Conservation (phyloP, 2,797 vertebrate genomes). For the Molossus alvarezi region DNA sequence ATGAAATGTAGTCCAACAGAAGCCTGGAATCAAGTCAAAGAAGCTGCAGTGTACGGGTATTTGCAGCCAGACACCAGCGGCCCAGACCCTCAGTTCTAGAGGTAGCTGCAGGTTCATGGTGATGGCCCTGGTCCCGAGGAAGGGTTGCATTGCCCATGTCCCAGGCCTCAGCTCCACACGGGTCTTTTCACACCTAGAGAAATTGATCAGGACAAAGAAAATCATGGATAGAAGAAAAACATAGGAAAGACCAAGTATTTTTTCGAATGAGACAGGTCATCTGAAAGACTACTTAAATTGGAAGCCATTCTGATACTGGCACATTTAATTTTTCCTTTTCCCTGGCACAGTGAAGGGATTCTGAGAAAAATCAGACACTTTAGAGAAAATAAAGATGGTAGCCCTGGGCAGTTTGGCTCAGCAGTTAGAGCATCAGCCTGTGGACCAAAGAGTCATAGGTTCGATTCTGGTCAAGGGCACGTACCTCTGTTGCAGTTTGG, state of each 20-base stretch:
- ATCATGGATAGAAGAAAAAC: neutral
- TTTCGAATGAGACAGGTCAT: neutral
- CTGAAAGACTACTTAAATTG: neutral
- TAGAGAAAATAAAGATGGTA: neutral
- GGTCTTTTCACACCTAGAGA: neutral
- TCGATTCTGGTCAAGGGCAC: too few relatives aligned
- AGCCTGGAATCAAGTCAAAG: neutral
- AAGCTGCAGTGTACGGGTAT: rapidly evolving
- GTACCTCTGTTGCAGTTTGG: too few relatives aligned
- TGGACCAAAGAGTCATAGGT: too few relatives aligned
- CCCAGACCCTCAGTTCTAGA: neutral
- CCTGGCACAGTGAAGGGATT: neutral
- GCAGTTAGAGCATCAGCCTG: too few relatives aligned
- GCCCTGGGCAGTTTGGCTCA: too few relatives aligned
- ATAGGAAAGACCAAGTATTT: neutral
- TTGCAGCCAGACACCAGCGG: neutral
- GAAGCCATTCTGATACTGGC: neutral
- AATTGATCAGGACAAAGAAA: neutral
- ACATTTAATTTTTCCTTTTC: neutral
- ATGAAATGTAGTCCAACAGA: neutral
- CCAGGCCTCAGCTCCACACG: neutral
- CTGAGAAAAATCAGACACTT: neutral
- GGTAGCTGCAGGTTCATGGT: too few relatives aligned
- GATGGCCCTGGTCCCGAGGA: neutral
- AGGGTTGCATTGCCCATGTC: rapidly evolving